Conservation (phyloP, 2,797 vertebrate genomes). For the Micrastur ruficollis region DNA sequence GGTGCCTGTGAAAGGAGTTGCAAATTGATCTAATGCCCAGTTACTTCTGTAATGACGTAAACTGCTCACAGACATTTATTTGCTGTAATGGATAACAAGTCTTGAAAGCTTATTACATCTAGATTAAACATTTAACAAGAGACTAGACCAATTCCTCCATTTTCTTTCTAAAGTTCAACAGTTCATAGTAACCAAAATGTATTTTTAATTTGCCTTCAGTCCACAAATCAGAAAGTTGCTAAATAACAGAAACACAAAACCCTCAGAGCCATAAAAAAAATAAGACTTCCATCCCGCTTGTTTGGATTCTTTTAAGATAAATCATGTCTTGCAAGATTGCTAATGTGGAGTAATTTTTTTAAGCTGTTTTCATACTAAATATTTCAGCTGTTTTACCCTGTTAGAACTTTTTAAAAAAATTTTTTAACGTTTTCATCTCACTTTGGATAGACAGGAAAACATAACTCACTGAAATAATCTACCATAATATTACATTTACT, state of each 20-base stretch:
- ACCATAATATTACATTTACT: neutral
- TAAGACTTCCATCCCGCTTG: neutral
- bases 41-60: neutral
- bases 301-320: neutral
- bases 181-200: neutral
- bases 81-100: neutral
- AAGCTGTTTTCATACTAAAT: neutral
- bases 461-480: neutral
- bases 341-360: neutral
- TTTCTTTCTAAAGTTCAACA: neutral
- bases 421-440: neutral
- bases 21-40: neutral
- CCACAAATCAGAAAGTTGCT: neutral
- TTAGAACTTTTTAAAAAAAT: fast-evolving
- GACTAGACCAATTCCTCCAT: neutral
- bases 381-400: neutral
- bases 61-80: neutral
- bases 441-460: neutral
- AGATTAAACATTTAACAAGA: neutral
- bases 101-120: neutral
- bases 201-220: neutral
- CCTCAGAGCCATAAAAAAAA: neutral
- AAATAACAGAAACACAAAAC: neutral
- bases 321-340: neutral
- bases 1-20: neutral